Evolutionary conservation across 92 coral and sea anemone genomes (phyloP).

Genomic region (Phenganax stokvisi): DNA sequence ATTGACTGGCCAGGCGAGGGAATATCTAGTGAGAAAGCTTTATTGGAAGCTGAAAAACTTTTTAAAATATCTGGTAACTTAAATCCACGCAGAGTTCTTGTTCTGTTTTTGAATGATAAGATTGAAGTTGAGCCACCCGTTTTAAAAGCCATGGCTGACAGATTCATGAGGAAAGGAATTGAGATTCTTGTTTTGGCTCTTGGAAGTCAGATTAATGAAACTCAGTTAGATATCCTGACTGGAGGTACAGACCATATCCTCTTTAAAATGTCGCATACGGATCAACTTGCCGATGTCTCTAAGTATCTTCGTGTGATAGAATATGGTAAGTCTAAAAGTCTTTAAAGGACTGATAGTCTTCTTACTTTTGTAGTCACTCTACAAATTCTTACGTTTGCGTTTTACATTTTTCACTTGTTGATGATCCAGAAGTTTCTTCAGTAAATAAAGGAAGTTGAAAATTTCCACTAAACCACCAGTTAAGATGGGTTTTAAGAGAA

Average conservation of each 20-base stretch:
- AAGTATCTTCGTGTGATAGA: constrained; percentile 1
- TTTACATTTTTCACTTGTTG: not conserved
- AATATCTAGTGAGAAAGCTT: constrained; percentile 15
- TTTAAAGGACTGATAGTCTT: not conserved
- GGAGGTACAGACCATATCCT: not conserved
- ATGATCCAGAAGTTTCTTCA: not conserved
- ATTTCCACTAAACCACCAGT: too few species aligned
- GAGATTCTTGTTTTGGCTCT: constrained; percentile 26
- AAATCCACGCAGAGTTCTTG: constrained; percentile 29
- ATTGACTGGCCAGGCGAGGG: constrained; percentile 29
- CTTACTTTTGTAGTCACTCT: too few species aligned
- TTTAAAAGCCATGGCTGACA: not conserved
- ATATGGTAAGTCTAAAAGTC: not conserved
- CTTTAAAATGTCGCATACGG: constrained; percentile 4
- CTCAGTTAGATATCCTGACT: constrained; percentile 9
- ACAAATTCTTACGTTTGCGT: too few species aligned
- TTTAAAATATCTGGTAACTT: not conserved
- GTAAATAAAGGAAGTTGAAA: too few species aligned
- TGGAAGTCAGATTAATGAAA: constrained; percentile 13
- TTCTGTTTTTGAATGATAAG: constrained; percentile 17
- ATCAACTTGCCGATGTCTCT: constrained; percentile 12
- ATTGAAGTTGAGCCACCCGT: constrained; percentile 9
- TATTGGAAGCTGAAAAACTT: constrained; percentile 22
- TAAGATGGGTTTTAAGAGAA: too few species aligned
- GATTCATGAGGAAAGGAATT: constrained; percentile 15